Conservation (phyloP, 2,113 vertebrate genomes). For the Chloroceryle aenea region DNA sequence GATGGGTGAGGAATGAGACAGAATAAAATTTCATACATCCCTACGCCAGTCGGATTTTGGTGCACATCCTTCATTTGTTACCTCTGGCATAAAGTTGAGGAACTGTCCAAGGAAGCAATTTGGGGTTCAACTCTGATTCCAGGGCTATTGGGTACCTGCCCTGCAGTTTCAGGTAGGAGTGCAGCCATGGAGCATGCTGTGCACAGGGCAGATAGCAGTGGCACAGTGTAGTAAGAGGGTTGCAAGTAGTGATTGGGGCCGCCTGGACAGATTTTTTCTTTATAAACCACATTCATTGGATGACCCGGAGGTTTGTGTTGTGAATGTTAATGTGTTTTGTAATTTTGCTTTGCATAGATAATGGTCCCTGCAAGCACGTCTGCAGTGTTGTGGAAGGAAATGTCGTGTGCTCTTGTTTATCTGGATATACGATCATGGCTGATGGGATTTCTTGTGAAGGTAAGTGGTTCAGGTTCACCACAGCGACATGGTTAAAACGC, state of each 20-base stretch:
- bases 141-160: background rate
- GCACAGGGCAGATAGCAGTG: background rate
- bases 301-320: background rate
- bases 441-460: slow-evolving; percentile 87
- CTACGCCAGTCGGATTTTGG: background rate
- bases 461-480: background rate
- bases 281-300: background rate
- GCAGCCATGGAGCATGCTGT: background rate
- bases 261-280: background rate
- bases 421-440: slow-evolving; percentile 84
- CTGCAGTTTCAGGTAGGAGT: background rate
- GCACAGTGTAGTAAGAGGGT: background rate
- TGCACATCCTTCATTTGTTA: background rate
- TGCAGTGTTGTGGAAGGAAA: slow-evolving; percentile 72
- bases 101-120: background rate
- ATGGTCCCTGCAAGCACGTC: slow-evolving; percentile 84
- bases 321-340: background rate
- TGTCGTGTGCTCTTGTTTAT: slow-evolving; percentile 85
- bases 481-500: background rate
- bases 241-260: background rate
- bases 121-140: background rate
- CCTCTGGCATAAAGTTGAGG: background rate
- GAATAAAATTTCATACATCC: background rate
- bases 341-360: slow-evolving; percentile 70
- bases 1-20: background rate